Conservation (phyloP, 2,113 vertebrate genomes). For the Tachysurus fulvidraco region DNA sequence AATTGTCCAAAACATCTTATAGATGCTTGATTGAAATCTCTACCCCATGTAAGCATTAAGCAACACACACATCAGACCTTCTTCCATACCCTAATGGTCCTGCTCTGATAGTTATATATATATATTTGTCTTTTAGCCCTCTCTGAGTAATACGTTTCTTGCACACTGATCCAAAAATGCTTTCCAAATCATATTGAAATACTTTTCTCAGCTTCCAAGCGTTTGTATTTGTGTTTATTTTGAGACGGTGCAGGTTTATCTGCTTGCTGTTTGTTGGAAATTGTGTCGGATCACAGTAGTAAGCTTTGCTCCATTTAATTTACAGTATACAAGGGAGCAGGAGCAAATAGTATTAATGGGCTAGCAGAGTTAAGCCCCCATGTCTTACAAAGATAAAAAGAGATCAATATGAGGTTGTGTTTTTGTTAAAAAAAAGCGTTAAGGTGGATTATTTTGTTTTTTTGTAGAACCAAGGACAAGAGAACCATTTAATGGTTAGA, state of each 20-base stretch:
- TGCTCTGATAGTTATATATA: no score
- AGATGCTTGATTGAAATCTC: no score
- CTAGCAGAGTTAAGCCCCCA: background rate
- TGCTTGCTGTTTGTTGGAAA: background rate
- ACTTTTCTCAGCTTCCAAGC: background rate
- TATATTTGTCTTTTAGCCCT: no score
- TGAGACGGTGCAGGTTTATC: background rate
- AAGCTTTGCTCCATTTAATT: conserved; percentile 3
- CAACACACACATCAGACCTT: no score
- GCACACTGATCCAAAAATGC: no score
- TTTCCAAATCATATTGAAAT: background rate
- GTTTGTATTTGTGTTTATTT: background rate
- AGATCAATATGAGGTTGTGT: background rate
- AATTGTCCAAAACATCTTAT: no score
- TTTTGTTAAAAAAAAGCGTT: background rate
- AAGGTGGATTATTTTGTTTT: background rate
- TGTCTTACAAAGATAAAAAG: background rate
- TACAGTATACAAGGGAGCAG: background rate
- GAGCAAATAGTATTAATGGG: background rate
- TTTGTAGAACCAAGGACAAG: background rate
- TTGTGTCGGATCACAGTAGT: conserved; percentile 17
- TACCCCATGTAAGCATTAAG: no score
- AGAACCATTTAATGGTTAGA: background rate
- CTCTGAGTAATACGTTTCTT: no score
- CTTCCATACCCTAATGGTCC: no score